Conservation (phyloP, 2,797 vertebrate genomes). For the Phaenicophaeus curvirostris region DNA sequence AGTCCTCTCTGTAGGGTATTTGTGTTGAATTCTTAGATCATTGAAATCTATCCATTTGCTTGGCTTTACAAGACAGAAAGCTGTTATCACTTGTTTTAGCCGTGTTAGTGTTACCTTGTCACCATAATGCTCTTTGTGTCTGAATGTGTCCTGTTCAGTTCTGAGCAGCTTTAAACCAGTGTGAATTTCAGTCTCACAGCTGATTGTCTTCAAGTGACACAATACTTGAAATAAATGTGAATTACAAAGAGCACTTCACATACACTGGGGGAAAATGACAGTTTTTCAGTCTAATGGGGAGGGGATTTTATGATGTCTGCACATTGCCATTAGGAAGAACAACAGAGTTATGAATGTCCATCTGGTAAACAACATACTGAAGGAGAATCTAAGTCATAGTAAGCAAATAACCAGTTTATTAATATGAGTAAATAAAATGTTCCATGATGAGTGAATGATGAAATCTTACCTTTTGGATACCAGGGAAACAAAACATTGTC, state of each 20-base stretch:
- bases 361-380: not conserved
- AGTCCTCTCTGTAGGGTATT: conserved; percentile 43
- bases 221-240: not conserved
- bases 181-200: conserved; percentile 70
- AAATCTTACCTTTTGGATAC: not conserved
- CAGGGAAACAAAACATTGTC: not conserved
- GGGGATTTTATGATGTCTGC: not conserved
- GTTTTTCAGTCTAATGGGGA: not conserved
- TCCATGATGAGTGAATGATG: not conserved
- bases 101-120: conserved; percentile 75
- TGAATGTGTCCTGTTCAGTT: conserved; percentile 55
- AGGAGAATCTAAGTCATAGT: not conserved
- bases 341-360: not conserved
- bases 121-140: conserved; percentile 76
- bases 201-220: not conserved
- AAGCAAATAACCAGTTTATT: not conserved
- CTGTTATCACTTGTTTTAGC: conserved; percentile 85
- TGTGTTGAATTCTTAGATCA: conserved; percentile 81
- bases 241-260: not conserved
- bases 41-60: conserved; percentile 79
- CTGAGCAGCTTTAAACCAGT: conserved; percentile 48
- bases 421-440: not conserved
- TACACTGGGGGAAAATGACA: not conserved
- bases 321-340: not conserved
- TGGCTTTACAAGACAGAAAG: conserved; percentile 84